Evolutionary conservation across 2,888 invertebrate species (phyloP), one percentile per base, ranked within the genome.

Genomic region (Corythucha ciliata): DNA sequence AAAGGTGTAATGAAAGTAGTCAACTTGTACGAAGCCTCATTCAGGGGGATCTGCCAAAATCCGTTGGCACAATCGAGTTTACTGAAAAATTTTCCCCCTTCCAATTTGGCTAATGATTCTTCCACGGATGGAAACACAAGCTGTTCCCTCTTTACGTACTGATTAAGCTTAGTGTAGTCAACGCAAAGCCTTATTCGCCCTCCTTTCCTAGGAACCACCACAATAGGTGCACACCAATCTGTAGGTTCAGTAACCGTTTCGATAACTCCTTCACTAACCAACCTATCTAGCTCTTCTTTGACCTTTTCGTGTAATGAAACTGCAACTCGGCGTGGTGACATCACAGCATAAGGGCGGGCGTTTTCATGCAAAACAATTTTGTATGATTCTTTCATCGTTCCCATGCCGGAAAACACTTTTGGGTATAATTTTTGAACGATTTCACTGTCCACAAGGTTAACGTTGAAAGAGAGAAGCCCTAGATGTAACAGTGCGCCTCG

Each of bases 111-210:
- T n/a, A n/a, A n/a, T 16, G n/a, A 16, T 12, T 16, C 3, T 2
- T 32, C 32, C 14, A 18, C 20, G 8, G 24, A 7, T 10, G 24
- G 41, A 1, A 41, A 16, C 10, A 25, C n/a, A n/a, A 22, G 10
- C 2, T 25, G 14, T 24, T 48, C 48, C 16, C 48, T 25, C 16
- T 53, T 48, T 16, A 53, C 39, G 34, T 20, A 36, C 16, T 53
- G 39, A 34, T 48, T 53, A 3, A 49, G 18, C 29, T 42, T 34
- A 18, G 48, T 53, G 39, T 53, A 53, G 36, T 49, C 48, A 4
- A 53, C 48, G 49, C 53, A 53, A 10, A 49, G 21, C 27, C 44
- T 32, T 2, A 48, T 40, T 34, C 25, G 3, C n/a, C 48, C 48
- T 27, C 34, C 25, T 22, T 42, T 53, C 20, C 36, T 22, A 6